Conservation (phyloP, 1,140 invertebrate species). For the Artemia franciscana region DNA sequence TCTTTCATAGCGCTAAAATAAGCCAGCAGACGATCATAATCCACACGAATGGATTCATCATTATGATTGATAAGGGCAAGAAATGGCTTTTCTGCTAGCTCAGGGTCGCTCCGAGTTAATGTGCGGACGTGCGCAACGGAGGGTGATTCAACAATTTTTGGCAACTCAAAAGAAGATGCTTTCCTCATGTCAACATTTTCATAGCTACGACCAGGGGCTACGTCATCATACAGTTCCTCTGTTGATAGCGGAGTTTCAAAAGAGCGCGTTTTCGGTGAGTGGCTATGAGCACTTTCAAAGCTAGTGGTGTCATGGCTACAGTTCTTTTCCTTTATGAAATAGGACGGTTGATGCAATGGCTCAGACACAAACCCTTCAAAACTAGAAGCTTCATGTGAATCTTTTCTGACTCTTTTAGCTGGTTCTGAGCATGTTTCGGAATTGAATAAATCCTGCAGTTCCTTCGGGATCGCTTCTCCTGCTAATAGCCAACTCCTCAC, state of each 20-base stretch:
- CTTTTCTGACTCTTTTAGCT: not conserved
- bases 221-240: too few relatives aligned
- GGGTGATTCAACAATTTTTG: not conserved
- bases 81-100: not conserved
- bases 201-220: not conserved
- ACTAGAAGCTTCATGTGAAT: not conserved
- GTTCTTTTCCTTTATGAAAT: not conserved
- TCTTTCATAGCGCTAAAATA: constrained; percentile 6
- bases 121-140: not conserved
- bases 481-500: constrained; percentile 5
- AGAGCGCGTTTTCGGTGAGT: not conserved
- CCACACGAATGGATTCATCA: constrained; percentile 1
- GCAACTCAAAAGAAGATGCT: not conserved
- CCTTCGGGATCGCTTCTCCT: constrained; percentile 4
- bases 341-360: not conserved
- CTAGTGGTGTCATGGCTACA: too few relatives aligned
- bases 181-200: not conserved
- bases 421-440: not conserved
- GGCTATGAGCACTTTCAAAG: not conserved
- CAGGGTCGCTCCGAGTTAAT: not conserved
- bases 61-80: not conserved
- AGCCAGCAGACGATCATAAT: constrained; percentile 7
- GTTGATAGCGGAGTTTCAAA: not conserved
- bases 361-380: not conserved
- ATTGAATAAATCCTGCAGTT: not conserved